Evolutionary conservation across 2,113 vertebrate genomes (phyloP).

Genomic region (Epinephelus fuscoguttatus): DNA sequence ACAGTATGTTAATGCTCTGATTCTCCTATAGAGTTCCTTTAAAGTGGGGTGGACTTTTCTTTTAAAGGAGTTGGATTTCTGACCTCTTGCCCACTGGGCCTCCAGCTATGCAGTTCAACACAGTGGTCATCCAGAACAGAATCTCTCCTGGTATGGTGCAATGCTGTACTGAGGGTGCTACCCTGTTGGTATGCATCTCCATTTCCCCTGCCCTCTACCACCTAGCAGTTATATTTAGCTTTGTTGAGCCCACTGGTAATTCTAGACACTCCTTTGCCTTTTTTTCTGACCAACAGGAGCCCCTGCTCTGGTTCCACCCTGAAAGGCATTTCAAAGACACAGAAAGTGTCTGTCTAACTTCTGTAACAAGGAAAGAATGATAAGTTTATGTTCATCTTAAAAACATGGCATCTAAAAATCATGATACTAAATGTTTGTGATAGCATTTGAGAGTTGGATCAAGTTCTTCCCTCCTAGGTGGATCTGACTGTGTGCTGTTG

Average conservation of each 20-base stretch:
- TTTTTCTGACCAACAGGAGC: constrained; percentile 31
- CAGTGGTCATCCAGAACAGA: not conserved
- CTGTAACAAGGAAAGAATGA: not conserved
- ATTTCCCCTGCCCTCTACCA: constrained; percentile 50
- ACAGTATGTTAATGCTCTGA: too few species aligned
- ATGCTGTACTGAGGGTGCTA: constrained; percentile 7
- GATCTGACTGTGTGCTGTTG: constrained; percentile 1
- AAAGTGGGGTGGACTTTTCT: not conserved
- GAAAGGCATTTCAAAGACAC: constrained; percentile 54
- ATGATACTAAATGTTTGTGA: not conserved
- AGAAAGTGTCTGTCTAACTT: not conserved
- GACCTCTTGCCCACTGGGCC: not conserved
- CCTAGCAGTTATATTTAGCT: constrained; percentile 75
- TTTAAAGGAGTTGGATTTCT: not conserved
- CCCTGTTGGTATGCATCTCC: constrained; percentile 63
- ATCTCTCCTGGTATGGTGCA: constrained; percentile 32
- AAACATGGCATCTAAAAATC: not conserved
- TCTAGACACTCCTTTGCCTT: constrained; percentile 54
- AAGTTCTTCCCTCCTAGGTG: not conserved
- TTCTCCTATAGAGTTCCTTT: too few species aligned
- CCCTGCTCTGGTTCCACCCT: not conserved
- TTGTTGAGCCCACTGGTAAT: constrained; percentile 70
- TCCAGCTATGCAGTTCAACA: constrained; percentile 7
- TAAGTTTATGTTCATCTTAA: too few species aligned
- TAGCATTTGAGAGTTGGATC: not conserved